Percentiles rank a stretch among this genome's conserved stretches.
phyloP scores from a whole-genome alignment of 2,888 invertebrate genomes.

The Plagodis pulveraria region DNA sequence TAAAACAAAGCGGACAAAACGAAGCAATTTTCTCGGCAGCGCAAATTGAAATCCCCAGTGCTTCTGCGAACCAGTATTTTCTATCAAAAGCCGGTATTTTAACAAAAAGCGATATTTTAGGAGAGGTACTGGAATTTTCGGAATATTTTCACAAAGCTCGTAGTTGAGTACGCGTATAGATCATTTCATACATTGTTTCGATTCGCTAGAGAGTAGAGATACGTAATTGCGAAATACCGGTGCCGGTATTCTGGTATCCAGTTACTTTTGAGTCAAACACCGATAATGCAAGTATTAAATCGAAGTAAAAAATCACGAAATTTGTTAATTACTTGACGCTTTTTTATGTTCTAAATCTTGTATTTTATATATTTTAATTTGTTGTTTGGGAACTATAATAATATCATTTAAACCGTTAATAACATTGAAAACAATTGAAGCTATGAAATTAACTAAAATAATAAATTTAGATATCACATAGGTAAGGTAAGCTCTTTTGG shows the following conservation, averaged over 20 bases:
- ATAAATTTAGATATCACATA: too few relatives aligned
- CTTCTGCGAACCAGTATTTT: conserved; percentile 3
- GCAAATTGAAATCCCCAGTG: conserved; percentile 12
- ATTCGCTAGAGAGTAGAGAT: conserved; percentile 8
- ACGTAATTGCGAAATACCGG: conserved; percentile 28
- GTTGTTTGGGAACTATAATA: too few relatives aligned
- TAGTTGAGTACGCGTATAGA: conserved; percentile 12
- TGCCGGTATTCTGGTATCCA: conserved; percentile 14
- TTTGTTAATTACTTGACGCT: not conserved
- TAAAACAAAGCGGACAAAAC: conserved; percentile 12
- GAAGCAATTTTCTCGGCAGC: conserved; percentile 10
- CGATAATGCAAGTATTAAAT: not conserved
- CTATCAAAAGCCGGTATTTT: conserved; percentile 10
- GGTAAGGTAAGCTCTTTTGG: too few relatives aligned
- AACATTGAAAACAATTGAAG: too few relatives aligned
- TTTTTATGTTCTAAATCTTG: not conserved
- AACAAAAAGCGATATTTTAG: conserved; percentile 19
- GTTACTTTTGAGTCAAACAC: conserved; percentile 11
- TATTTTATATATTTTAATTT: not conserved
- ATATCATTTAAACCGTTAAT: too few relatives aligned
- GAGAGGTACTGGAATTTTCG: conserved; percentile 15
- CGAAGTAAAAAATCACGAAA: not conserved
- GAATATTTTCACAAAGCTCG: conserved; percentile 22
- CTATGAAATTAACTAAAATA: too few relatives aligned
- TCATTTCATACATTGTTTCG: conserved; percentile 25